A percentile compares a stretch with the other conserved stretches of the same genome.
Evolutionary conservation across 2,888 invertebrate genomes (phyloP).

Genomic region (Drosophila mulleri): DNA sequence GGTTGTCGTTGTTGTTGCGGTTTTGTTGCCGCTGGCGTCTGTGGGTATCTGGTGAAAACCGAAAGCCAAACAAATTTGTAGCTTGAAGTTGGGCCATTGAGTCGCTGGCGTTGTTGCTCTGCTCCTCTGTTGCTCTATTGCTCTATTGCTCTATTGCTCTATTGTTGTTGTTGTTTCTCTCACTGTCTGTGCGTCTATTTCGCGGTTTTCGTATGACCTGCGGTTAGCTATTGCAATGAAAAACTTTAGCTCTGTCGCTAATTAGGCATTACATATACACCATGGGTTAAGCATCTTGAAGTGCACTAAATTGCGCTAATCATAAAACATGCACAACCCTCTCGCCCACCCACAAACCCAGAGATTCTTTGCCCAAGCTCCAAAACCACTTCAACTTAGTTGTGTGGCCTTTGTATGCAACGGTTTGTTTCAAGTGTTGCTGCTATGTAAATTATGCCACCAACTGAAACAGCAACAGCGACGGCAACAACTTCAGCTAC

Average conservation of each 20-base stretch:
- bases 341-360: not conserved
- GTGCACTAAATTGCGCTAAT: conserved; percentile 72
- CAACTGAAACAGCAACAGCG: conserved; percentile 23
- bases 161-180: not conserved
- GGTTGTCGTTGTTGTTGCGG: conserved; percentile 27
- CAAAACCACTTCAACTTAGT: conserved; percentile 19
- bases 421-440: conserved; percentile 68
- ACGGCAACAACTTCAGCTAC: conserved; percentile 20
- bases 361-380: not conserved
- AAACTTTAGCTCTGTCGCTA: conserved; percentile 66
- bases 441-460: conserved; percentile 75
- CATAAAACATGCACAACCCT: conserved; percentile 48
- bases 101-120: conserved; percentile 36
- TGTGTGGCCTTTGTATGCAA: conserved; percentile 57
- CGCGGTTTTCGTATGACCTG: conserved; percentile 52
- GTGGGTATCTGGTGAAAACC: conserved; percentile 46
- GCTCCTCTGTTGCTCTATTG: conserved; percentile 2
- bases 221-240: conserved; percentile 62
- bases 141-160: not conserved
- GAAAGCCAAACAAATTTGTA: conserved; percentile 73
- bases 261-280: conserved; percentile 71
- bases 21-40: conserved; percentile 46
- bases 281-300: conserved; percentile 60
- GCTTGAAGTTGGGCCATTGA: conserved; percentile 69
- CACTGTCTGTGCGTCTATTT: conserved; percentile 22